Conservation (phyloP, 2,888 invertebrate genomes). For the Metacarcinus magister region DNA sequence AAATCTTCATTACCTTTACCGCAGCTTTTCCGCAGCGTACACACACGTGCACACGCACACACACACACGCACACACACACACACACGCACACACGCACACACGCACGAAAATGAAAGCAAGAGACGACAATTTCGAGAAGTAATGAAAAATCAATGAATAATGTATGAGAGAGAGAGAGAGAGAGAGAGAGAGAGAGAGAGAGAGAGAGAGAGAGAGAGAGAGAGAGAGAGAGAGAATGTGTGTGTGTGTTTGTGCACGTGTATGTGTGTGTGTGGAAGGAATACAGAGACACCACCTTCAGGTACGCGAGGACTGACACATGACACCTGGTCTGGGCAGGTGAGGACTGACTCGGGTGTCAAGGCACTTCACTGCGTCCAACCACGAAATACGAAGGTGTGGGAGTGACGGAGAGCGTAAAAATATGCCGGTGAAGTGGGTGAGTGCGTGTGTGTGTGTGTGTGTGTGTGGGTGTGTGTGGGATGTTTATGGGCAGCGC, state of each 20-base stretch:
- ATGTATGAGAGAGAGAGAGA: constrained; percentile 8
- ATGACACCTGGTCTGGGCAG: not conserved
- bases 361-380: not conserved
- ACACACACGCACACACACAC: not conserved
- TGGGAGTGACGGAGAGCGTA: not conserved
- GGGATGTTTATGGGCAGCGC: not conserved
- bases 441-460: not conserved
- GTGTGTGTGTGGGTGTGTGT: not conserved
- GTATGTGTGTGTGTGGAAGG: not conserved
- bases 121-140: not conserved
- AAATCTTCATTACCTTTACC: not conserved
- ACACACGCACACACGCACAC: too few relatives aligned
- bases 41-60: constrained; percentile 7
- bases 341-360: not conserved
- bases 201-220: too few relatives aligned
- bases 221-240: too few relatives aligned
- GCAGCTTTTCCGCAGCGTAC: not conserved
- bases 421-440: not conserved
- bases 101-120: not conserved
- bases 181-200: too few relatives aligned
- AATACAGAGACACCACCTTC: not conserved
- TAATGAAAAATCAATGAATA: too few relatives aligned
- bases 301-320: not conserved
- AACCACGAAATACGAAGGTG: not conserved
- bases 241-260: not conserved